phyloP scores from a whole-genome alignment of 2,113 vertebrate species.

The Mirza zaza region DNA sequence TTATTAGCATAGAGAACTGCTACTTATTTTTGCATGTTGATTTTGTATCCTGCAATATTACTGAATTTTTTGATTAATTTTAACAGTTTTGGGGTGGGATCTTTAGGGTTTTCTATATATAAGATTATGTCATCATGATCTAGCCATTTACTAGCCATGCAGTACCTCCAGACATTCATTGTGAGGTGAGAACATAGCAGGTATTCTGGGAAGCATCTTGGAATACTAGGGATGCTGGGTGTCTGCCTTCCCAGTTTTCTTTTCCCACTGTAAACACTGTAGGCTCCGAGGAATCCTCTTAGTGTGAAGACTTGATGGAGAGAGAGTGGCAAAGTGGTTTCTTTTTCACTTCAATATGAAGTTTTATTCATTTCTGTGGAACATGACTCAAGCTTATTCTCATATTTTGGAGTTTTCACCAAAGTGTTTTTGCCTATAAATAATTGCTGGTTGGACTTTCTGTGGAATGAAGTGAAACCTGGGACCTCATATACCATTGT shows the following conservation, averaged over 20 bases:
- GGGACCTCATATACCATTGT: not conserved
- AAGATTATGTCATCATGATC: not conserved
- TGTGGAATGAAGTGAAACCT: not conserved
- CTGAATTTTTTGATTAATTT: too few species aligned
- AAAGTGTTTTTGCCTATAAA: not conserved
- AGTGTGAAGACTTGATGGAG: accelerated
- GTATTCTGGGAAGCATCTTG: not conserved
- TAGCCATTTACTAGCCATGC: too few species aligned
- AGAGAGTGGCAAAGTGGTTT: not conserved
- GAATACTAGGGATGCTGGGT: not conserved
- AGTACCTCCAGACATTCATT: not conserved
- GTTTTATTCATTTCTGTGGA: not conserved
- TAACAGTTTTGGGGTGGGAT: too few species aligned
- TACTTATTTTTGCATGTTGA: too few species aligned
- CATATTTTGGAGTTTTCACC: not conserved
- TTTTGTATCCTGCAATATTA: too few species aligned
- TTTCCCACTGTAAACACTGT: not conserved
- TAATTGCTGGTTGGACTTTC: not conserved
- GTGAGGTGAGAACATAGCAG: not conserved
- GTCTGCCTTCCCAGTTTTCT: not conserved
- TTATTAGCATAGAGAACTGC: too few species aligned
- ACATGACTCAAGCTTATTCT: not conserved
- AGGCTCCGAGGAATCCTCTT: too few species aligned
- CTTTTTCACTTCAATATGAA: not conserved
- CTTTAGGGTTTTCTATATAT: too few species aligned